phyloP scores from a whole-genome alignment of 1,140 invertebrate genomes.

The Drosophila novamexicana region DNA sequence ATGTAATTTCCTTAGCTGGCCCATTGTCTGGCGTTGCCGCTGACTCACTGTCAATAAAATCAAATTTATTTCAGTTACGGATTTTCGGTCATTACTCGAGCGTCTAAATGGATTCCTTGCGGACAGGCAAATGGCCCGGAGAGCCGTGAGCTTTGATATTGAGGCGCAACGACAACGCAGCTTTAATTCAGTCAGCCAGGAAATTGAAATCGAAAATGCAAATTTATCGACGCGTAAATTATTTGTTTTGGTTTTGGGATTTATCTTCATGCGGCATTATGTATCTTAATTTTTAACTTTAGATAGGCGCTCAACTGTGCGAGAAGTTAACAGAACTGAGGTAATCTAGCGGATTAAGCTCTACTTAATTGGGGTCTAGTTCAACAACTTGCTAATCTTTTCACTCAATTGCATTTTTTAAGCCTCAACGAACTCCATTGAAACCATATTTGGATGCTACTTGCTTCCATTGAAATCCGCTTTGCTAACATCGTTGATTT shows the following conservation, averaged over 20 bases:
- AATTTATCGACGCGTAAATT: conserved; percentile 35
- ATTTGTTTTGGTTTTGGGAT: conserved; percentile 8
- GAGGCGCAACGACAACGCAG: conserved; percentile 6
- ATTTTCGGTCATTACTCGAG: conserved; percentile 72
- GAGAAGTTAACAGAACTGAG: not conserved
- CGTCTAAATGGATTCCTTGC: conserved; percentile 55
- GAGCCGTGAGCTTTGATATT: conserved; percentile 49
- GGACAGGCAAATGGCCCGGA: conserved; percentile 17
- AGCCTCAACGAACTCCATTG: not conserved
- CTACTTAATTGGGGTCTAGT: not conserved
- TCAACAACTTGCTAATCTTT: conserved; percentile 11
- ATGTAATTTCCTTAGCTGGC: conserved; percentile 62
- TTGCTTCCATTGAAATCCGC: conserved; percentile 3
- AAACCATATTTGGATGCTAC: conserved; percentile 14
- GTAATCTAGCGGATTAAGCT: not conserved
- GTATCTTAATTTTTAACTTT: conserved; percentile 10
- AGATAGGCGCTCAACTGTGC: conserved; percentile 8
- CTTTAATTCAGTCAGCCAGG: conserved; percentile 63
- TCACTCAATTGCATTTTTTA: conserved; percentile 7
- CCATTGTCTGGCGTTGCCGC: conserved; percentile 57
- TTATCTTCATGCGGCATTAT: conserved; percentile 5
- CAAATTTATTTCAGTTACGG: conserved; percentile 75
- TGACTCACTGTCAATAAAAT: conserved; percentile 79
- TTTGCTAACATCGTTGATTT: conserved; percentile 5
- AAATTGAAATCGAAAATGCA: conserved; percentile 63